Conservation (phyloP, 2,888 invertebrate genomes). For the Eupithecia tripunctaria region DNA sequence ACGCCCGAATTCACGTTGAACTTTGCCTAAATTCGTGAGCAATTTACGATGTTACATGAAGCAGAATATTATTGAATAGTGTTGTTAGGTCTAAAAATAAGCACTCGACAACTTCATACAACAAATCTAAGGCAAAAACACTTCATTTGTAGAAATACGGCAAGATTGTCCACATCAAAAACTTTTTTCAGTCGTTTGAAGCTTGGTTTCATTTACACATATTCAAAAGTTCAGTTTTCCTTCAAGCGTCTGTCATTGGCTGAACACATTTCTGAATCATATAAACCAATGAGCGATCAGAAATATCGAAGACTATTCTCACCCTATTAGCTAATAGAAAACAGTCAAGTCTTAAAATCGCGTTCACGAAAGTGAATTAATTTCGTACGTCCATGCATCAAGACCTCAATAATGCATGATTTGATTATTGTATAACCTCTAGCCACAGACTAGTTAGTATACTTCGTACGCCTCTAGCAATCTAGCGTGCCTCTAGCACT, state of each 20-base stretch:
- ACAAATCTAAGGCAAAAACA: constrained; percentile 43
- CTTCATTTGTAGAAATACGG: constrained; percentile 56
- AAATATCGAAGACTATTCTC: not conserved
- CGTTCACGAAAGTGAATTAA: constrained; percentile 1
- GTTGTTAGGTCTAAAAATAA: constrained; percentile 46
- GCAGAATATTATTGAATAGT: constrained; percentile 36
- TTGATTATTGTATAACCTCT: too few species aligned
- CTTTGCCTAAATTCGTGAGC: constrained; percentile 64
- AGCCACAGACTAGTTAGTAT: too few species aligned
- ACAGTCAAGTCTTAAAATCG: not conserved
- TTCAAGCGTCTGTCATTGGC: constrained; percentile 12
- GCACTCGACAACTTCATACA: constrained; percentile 44
- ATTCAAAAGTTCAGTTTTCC: constrained; percentile 1
- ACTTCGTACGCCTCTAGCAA: too few species aligned
- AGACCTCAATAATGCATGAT: not conserved
- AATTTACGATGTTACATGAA: constrained; percentile 51
- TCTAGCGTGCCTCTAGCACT: too few species aligned
- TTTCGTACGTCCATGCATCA: not conserved
- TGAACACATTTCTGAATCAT: not conserved
- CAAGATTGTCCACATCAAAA: constrained; percentile 56
- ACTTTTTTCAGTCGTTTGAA: constrained; percentile 45
- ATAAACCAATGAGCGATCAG: constrained; percentile 14
- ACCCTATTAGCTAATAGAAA: not conserved
- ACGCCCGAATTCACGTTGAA: constrained; percentile 80
- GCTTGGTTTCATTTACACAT: constrained; percentile 25